These are phyloP conservation scores for Bombycilla garrulus DNA, from an alignment of 2,113 vertebrate species.

Conservation along the genomic window DNA sequence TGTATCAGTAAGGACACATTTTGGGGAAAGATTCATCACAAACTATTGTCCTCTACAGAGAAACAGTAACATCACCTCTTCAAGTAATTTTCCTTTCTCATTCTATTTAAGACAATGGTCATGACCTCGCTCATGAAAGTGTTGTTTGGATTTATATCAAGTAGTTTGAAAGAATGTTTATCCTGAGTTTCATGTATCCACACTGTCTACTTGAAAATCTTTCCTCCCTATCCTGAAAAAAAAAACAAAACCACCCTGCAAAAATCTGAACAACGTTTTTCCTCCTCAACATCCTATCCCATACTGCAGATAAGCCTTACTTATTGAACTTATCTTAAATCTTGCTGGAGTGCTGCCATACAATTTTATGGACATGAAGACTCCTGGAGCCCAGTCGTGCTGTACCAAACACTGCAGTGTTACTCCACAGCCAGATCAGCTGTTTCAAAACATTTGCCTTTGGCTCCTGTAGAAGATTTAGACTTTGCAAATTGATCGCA, in stretches of 20 bases:
- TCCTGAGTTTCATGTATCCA: neutral
- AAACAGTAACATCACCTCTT: neutral
- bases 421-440: neutral
- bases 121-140: neutral
- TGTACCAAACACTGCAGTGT: neutral
- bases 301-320: neutral
- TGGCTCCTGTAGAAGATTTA: neutral
- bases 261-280: neutral
- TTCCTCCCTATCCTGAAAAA: neutral
- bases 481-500: neutral
- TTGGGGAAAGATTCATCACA: neutral
- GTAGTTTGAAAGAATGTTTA: neutral
- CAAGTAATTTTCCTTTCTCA: neutral
- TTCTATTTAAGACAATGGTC: neutral
- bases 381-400: neutral
- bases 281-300: neutral
- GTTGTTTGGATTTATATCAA: neutral
- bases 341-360: neutral
- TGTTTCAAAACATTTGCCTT: neutral
- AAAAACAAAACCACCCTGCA: neutral
- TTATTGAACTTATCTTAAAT: neutral
- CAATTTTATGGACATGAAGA: neutral
- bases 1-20: neutral
- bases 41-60: neutral
- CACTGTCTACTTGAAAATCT: neutral